phyloP scores from a whole-genome alignment of 2,113 vertebrate species.

The Laterallus jamaicensis region DNA sequence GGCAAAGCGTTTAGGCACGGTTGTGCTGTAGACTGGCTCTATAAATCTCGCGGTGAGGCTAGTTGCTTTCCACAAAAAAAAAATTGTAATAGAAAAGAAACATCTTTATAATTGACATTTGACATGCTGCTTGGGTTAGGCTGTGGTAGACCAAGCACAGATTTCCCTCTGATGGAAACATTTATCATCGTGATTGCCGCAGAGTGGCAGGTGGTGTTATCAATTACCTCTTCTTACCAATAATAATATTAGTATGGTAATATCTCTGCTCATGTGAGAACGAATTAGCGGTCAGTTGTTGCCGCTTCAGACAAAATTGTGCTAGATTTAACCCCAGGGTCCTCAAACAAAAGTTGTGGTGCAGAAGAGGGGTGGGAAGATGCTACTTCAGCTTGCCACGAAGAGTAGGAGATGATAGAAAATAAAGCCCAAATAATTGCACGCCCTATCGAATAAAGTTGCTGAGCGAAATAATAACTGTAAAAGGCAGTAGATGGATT shows the following conservation, averaged over 20 bases:
- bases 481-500: neutral
- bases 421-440: constrained; percentile 23
- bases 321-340: constrained; percentile 52
- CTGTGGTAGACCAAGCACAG: constrained; percentile 77
- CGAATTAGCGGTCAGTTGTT: constrained; percentile 70
- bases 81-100: constrained; percentile 71
- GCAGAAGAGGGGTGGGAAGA: neutral
- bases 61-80: neutral
- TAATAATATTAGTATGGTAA: constrained; percentile 86
- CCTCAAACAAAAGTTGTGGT: constrained; percentile 59
- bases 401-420: neutral
- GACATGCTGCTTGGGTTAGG: constrained; percentile 78
- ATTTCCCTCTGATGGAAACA: constrained; percentile 82
- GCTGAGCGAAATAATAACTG: neutral
- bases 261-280: constrained; percentile 77
- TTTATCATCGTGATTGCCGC: constrained; percentile 82
- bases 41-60: neutral
- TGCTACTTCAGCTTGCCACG: neutral
- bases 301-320: constrained; percentile 37
- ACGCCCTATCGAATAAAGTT: constrained; percentile 17
- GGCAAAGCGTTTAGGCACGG: neutral
- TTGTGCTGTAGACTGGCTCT: neutral
- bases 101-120: constrained; percentile 83
- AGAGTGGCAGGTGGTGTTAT: constrained; percentile 84
- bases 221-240: constrained; percentile 83